These are phyloP conservation scores for Arremon aurantiirostris DNA, from an alignment of 2,797 vertebrate species.

Conservation along the genomic window DNA sequence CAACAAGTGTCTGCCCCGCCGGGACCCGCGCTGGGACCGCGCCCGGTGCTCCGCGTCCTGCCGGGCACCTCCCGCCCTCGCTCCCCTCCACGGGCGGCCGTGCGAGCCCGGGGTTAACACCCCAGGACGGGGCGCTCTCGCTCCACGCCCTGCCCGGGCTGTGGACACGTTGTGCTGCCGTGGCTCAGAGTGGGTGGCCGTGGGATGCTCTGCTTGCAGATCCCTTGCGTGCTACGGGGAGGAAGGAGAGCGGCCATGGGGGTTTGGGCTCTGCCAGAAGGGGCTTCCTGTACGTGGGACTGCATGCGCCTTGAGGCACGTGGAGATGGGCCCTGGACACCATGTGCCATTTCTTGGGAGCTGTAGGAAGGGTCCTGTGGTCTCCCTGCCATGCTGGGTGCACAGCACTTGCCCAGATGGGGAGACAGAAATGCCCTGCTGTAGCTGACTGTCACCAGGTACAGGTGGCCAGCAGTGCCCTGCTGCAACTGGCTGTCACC, in stretches of 20 bases:
- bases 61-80: background rate
- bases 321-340: background rate
- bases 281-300: background rate
- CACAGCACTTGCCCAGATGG: no score
- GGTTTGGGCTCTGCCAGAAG: background rate
- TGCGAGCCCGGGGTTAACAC: fast-evolving
- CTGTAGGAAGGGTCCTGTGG: background rate
- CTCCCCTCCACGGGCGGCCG: background rate
- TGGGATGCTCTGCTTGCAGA: background rate
- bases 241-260: background rate
- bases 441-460: no score
- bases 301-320: background rate
- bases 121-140: fast-evolving
- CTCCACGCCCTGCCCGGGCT: background rate
- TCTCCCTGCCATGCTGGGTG: no score
- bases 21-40: background rate
- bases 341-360: background rate
- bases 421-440: no score
- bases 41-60: background rate
- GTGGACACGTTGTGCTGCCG: background rate
- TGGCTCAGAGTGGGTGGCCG: fast-evolving
- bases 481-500: no score
- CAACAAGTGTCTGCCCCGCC: conserved; percentile 29
- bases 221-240: background rate
- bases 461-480: no score